phyloP scores from a whole-genome alignment of 2,113 vertebrate species.

The Urocynchramus pylzowi region DNA sequence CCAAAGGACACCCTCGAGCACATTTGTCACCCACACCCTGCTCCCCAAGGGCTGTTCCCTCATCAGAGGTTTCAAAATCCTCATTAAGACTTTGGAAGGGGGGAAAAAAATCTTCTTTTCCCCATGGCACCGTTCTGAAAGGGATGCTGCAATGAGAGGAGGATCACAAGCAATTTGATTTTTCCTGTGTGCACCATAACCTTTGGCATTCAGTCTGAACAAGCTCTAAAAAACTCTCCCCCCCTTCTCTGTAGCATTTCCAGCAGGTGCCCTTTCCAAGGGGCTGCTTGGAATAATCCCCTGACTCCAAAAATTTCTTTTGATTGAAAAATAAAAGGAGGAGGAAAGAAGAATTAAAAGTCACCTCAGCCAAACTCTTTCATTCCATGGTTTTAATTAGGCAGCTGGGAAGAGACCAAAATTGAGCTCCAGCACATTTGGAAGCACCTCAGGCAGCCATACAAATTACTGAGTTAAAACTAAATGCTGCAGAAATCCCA shows the following conservation, averaged over 20 bases:
- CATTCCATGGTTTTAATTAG: constrained; percentile 44
- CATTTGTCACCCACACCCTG: rapidly evolving
- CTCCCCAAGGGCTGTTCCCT: not conserved
- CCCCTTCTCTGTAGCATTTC: not conserved
- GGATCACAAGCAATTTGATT: not conserved
- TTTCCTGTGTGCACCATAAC: not conserved
- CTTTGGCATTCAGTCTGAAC: not conserved
- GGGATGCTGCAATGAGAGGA: not conserved
- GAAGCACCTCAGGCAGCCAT: constrained; percentile 53
- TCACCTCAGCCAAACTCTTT: constrained; percentile 4
- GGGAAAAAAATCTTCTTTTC: not conserved
- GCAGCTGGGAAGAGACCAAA: constrained; percentile 10
- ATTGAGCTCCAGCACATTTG: constrained; percentile 46
- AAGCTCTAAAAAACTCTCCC: not conserved
- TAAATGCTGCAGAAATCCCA: constrained; percentile 70
- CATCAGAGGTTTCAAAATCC: not conserved
- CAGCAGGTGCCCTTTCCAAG: not conserved
- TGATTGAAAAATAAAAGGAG: not conserved
- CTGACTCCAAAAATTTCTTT: not conserved
- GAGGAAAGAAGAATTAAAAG: constrained; percentile 8
- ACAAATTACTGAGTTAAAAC: constrained; percentile 66
- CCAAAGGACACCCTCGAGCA: not conserved
- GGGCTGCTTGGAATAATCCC: not conserved
- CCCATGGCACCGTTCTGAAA: not conserved
- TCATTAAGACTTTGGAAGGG: not conserved